These are phyloP conservation scores for Champsocephalus esox DNA, from an alignment of 2,797 vertebrate genomes.

Conservation along the genomic window DNA sequence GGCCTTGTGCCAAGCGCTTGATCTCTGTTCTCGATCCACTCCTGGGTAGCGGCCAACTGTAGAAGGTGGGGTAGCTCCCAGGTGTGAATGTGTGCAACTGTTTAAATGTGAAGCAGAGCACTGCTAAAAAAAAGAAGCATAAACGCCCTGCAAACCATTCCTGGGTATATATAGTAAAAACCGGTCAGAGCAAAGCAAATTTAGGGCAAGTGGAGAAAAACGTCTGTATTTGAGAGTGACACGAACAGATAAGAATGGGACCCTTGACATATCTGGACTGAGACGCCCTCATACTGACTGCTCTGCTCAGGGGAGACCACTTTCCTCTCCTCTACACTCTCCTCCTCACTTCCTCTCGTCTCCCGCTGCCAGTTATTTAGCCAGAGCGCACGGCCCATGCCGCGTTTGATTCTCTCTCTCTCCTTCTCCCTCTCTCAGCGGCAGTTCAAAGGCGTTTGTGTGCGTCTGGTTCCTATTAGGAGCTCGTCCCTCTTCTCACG, in stretches of 20 bases:
- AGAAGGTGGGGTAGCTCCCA: constrained; percentile 64
- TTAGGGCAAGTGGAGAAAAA: constrained; percentile 36
- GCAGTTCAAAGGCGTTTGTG: constrained; percentile 83
- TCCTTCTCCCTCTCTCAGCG: constrained; percentile 67
- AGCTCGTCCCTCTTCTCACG: constrained; percentile 87
- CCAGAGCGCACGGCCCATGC: constrained; percentile 70
- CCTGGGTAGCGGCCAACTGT: constrained; percentile 60
- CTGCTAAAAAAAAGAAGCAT: constrained; percentile 16
- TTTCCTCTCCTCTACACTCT: constrained; percentile 65
- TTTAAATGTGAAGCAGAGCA: constrained; percentile 59
- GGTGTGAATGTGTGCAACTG: constrained; percentile 76
- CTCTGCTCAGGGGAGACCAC: constrained; percentile 57
- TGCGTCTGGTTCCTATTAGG: constrained; percentile 85
- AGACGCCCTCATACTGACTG: constrained; percentile 45
- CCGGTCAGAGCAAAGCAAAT: not conserved
- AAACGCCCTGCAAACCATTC: constrained; percentile 11
- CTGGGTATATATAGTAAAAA: constrained; percentile 7
- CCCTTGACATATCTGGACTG: constrained; percentile 32
- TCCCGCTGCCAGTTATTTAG: constrained; percentile 81
- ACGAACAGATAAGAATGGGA: constrained; percentile 56
- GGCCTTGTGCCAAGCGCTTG: constrained; percentile 63
- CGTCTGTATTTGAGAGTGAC: constrained; percentile 34
- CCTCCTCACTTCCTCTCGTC: constrained; percentile 70
- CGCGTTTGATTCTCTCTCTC: constrained; percentile 74
- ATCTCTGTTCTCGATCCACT: constrained; percentile 64